Percentiles rank a stretch among this genome's conserved stretches.
These are phyloP conservation scores for Thomomys bottae DNA, from an alignment of 2,113 vertebrate species.

Conservation along the genomic window DNA sequence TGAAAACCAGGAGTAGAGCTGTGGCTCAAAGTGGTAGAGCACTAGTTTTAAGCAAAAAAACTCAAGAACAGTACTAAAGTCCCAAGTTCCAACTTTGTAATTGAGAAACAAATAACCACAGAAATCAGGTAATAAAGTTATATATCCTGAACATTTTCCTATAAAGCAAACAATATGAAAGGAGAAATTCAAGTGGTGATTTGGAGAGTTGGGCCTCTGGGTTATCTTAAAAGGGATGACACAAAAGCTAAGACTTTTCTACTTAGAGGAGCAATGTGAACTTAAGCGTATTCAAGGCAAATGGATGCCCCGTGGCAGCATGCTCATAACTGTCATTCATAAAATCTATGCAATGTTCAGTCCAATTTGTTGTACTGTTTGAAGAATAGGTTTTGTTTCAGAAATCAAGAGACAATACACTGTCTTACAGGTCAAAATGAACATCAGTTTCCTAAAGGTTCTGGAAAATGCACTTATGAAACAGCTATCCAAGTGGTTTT, in stretches of 20 bases:
- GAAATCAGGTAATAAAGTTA: background rate
- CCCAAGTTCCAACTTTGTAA: too few relatives aligned
- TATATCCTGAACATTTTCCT: background rate
- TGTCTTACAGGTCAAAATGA: background rate
- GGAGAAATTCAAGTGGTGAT: background rate
- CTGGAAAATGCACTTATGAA: background rate
- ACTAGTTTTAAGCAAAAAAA: too few relatives aligned
- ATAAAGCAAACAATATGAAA: background rate
- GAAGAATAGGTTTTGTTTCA: background rate
- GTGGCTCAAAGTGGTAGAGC: too few relatives aligned
- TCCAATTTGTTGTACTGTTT: background rate
- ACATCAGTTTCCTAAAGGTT: background rate
- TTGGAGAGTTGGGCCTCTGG: background rate
- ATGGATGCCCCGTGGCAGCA: background rate
- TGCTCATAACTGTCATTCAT: constrained; percentile 3
- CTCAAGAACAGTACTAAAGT: too few relatives aligned
- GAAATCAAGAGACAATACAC: background rate
- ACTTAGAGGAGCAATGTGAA: background rate
- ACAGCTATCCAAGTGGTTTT: background rate
- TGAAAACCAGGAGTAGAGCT: too few relatives aligned
- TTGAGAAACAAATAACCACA: too few relatives aligned
- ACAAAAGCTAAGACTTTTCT: background rate
- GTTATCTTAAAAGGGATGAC: background rate
- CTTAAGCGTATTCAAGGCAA: background rate
- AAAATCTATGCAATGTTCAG: background rate